A percentile compares a stretch with the other conserved stretches of the same genome.
Evolutionary conservation across 1,140 invertebrate genomes (phyloP).

Genomic region (Aphelinus atriplicis): DNA sequence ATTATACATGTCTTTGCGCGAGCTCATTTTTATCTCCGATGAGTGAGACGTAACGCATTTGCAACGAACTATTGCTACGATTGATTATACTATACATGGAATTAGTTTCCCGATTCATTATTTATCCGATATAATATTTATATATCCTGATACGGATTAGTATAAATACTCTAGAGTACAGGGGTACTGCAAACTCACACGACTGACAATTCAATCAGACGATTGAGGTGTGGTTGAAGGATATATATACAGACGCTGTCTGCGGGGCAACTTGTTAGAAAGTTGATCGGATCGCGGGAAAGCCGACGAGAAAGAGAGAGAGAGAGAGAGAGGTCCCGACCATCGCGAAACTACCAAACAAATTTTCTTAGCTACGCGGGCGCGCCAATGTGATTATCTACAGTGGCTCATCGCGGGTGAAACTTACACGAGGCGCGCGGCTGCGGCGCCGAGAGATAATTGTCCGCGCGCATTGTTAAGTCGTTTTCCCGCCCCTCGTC

Average conservation of each 20-base stretch:
- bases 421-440: conserved; percentile 41
- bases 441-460: conserved; percentile 41
- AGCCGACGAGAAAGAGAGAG: conserved; percentile 7
- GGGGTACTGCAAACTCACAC: too few relatives aligned
- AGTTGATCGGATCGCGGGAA: conserved; percentile 15
- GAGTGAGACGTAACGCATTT: too few relatives aligned
- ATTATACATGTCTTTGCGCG: too few relatives aligned
- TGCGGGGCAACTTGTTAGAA: conserved; percentile 26
- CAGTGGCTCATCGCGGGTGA: conserved; percentile 29
- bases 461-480: conserved; percentile 45
- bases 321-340: neutral
- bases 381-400: conserved; percentile 50
- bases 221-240: too few relatives aligned
- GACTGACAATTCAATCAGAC: too few relatives aligned
- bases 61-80: too few relatives aligned
- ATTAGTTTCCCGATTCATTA: too few relatives aligned
- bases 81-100: too few relatives aligned
- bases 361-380: conserved; percentile 44
- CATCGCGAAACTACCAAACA: conserved; percentile 47
- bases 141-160: too few relatives aligned
- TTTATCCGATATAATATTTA: too few relatives aligned
- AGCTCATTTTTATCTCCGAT: too few relatives aligned
- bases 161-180: too few relatives aligned
- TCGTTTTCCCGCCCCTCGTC: conserved; percentile 28
- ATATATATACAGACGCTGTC: neutral